A percentile compares a stretch with the other conserved stretches of the same genome.
Evolutionary conservation across 35 echinoderm and acorn worm species (phyloP).

Genomic region (Apostichopus japonicus): DNA sequence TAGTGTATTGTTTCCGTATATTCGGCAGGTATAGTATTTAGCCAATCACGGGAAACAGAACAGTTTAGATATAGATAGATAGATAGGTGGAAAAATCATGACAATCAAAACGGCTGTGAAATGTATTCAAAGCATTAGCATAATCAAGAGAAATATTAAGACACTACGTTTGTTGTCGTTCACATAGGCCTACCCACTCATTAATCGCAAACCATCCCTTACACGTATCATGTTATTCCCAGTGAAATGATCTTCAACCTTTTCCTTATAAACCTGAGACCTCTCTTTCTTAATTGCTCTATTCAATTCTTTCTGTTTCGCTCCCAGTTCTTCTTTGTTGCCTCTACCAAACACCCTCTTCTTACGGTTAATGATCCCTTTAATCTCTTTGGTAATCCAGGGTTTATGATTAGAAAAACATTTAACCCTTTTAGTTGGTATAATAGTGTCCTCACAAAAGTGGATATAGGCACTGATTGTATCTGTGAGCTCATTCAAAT

Average conservation of each 20-base stretch:
- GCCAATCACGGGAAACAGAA: too few relatives aligned
- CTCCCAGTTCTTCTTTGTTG: not conserved
- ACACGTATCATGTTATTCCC: constrained; percentile 14
- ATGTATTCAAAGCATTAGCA: too few relatives aligned
- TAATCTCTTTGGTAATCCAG: constrained; percentile 2
- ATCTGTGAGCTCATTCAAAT: constrained; percentile 7
- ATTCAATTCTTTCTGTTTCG: not conserved
- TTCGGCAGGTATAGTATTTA: too few relatives aligned
- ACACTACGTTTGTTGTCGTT: not conserved
- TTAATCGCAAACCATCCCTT: not conserved
- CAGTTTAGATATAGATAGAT: too few relatives aligned
- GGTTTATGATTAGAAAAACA: not conserved
- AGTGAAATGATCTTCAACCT: not conserved
- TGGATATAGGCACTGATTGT: not conserved
- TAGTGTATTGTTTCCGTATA: too few relatives aligned
- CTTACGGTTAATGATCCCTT: constrained; percentile 24
- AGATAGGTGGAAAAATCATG: too few relatives aligned
- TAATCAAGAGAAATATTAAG: not conserved
- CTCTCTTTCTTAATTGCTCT: not conserved
- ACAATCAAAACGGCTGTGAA: too few relatives aligned
- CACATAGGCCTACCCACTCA: constrained; percentile 15
- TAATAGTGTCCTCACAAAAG: constrained; percentile 47
- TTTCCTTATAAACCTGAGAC: not conserved
- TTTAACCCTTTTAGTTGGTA: not conserved
- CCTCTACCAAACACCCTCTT: not conserved